A percentile compares a stretch with the other conserved stretches of the same genome.
Conservation (phyloP, 2,888 invertebrate genomes). For the Tetragnatha montana region DNA sequence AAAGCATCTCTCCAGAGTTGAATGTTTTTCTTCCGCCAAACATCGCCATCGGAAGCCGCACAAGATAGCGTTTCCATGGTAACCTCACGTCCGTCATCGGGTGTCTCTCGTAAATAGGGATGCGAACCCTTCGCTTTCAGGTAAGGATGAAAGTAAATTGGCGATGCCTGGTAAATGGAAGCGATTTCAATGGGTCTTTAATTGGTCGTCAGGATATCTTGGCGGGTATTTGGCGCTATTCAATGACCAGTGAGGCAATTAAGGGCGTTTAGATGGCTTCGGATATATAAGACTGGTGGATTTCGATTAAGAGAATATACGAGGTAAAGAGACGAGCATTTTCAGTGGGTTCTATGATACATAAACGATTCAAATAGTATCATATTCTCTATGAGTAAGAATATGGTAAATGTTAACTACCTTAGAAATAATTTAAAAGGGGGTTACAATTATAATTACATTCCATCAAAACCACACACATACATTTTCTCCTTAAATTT, state of each 20-base stretch:
- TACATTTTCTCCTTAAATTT: too few relatives aligned
- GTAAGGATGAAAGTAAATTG: constrained; percentile 42
- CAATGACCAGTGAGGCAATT: constrained; percentile 2
- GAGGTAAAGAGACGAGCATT: too few relatives aligned
- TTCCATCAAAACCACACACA: too few relatives aligned
- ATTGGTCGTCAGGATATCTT: constrained; percentile 16
- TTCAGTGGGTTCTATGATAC: too few relatives aligned
- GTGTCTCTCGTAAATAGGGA: constrained; percentile 49
- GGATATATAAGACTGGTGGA: background rate
- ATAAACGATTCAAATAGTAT: too few relatives aligned
- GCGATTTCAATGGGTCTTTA: constrained; percentile 12
- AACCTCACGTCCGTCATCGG: constrained; percentile 54
- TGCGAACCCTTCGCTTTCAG: constrained; percentile 27
- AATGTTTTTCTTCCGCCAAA: constrained; percentile 37
- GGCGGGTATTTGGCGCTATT: constrained; percentile 1
- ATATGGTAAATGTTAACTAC: too few relatives aligned
- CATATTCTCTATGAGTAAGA: too few relatives aligned
- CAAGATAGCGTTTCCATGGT: constrained; percentile 28
- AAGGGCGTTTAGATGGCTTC: constrained; percentile 6
- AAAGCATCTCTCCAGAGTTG: too few relatives aligned
- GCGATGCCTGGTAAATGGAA: background rate
- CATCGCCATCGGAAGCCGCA: constrained; percentile 42
- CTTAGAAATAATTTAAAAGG: too few relatives aligned
- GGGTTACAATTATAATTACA: too few relatives aligned
- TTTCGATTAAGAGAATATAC: too few relatives aligned